Evolutionary conservation across 2,797 vertebrate species (phyloP), one percentile per base, ranked within the genome.

Genomic region (Steatocranus sp.): DNA sequence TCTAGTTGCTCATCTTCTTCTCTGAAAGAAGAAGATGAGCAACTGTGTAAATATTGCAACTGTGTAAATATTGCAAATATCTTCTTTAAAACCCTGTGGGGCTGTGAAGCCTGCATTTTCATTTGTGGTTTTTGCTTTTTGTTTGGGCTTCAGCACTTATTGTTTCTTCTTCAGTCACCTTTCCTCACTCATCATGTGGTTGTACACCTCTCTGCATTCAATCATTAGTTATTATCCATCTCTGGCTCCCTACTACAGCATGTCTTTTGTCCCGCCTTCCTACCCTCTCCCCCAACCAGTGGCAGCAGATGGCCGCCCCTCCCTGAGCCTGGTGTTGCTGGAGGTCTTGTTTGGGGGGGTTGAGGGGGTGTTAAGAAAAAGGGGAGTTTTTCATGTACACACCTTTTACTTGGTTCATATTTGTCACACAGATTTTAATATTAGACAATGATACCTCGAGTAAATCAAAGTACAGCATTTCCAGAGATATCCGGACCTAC

Each of bases 51-150:
- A 9, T 54, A 15, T 54, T 27, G 51, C 51, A 54, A 0, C 25
- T 27, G 25, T 3, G 51, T 54, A 54, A 17, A 9, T 54, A 15
- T 54, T 27, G 51, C 51, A 54, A 0, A 54, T 54, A 5, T 54
- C 25, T 27, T 54, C 51, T 1, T 48, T 9, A n/a, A 48, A 18
- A 1, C 14, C 4, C 23, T 15, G 14, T 8, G 0, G 15, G 27
- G 25, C 17, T 0, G 8, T 10, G 53, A 54, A 30, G 53, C 32
- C 32, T 34, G 8, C 25, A 17, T 17, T 27, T 30, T 54, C 2
- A 18, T 58, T 58, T 50, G n/a, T 11, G 3, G 3, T 20, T 49
- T 54, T 0, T 27, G 14, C 2, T 54, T 56, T 27, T 56, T 58
- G 54, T 2, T 27, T 54, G 1, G 4, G 20, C 25, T 53, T 54